phyloP scores from a whole-genome alignment of 2,888 invertebrate genomes.

The Bruchidius siliquastri region DNA sequence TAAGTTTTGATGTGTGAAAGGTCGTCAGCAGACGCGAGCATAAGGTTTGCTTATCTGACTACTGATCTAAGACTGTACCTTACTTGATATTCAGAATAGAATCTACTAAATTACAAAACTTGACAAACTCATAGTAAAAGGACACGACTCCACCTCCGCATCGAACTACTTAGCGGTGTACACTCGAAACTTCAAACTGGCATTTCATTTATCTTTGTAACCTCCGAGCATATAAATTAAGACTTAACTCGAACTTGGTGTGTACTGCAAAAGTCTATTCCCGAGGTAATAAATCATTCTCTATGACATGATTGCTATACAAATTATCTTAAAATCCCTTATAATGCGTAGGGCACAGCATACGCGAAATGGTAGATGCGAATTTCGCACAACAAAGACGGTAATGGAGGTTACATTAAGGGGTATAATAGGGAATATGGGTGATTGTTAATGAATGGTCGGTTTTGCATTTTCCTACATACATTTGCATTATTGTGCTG shows the following conservation, averaged over 20 bases:
- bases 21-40: too few relatives aligned
- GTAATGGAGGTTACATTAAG: not conserved
- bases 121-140: not conserved
- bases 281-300: not conserved
- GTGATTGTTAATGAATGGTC: not conserved
- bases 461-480: not conserved
- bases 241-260: not conserved
- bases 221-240: not conserved
- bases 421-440: not conserved
- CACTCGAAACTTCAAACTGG: not conserved
- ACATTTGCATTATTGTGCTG: not conserved
- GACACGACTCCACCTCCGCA: not conserved
- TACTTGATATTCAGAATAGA: not conserved
- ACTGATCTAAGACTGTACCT: not conserved
- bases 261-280: not conserved
- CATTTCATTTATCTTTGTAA: not conserved
- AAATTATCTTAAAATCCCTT: not conserved
- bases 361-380: not conserved
- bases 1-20: too few relatives aligned
- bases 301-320: not conserved
- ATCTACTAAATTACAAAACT: not conserved
- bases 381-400: not conserved
- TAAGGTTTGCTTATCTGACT: not conserved
- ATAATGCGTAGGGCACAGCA: not conserved
- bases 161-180: not conserved